phyloP scores from a whole-genome alignment of 2,888 invertebrate genomes.

The Heterodera filipjevi region DNA sequence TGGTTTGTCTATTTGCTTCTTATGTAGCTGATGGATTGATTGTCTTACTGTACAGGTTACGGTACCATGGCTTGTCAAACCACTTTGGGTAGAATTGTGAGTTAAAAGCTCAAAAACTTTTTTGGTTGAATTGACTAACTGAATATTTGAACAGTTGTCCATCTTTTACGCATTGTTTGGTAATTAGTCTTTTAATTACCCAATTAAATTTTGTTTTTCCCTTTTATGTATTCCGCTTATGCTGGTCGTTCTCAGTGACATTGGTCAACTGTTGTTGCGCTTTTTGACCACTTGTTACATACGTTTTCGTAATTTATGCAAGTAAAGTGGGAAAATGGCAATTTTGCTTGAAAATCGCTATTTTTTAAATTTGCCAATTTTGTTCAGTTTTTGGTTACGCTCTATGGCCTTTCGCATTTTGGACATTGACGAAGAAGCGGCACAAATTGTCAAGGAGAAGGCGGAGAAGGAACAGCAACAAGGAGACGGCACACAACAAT shows the following conservation, averaged over 20 bases:
- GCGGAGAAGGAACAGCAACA: background rate
- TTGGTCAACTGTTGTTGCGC: slow-evolving; percentile 40
- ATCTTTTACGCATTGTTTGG: slow-evolving; percentile 44
- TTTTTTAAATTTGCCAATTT: background rate
- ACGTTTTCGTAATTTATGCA: background rate
- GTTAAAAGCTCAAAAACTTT: background rate
- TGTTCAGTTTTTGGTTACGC: background rate
- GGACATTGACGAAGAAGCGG: slow-evolving; percentile 8
- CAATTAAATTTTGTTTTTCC: background rate
- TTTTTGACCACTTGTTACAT: slow-evolving; percentile 45
- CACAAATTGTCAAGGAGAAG: background rate
- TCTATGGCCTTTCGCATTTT: slow-evolving; percentile 5
- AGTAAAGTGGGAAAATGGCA: background rate
- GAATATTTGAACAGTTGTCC: slow-evolving; percentile 30
- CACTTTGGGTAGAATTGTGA: slow-evolving; percentile 38
- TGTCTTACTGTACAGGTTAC: slow-evolving; percentile 33
- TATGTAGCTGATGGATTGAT: background rate
- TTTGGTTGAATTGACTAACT: background rate
- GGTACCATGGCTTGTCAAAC: slow-evolving; percentile 48
- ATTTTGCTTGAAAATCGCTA: background rate
- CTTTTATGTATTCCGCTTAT: slow-evolving; percentile 33
- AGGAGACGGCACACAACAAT: background rate
- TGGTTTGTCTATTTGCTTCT: slow-evolving; percentile 26
- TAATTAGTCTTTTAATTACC: background rate
- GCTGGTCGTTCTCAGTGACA: slow-evolving; percentile 46